A percentile compares a stretch with the other conserved stretches of the same genome.
These are phyloP conservation scores for Megalops atlanticus DNA, from an alignment of 2,113 vertebrate genomes.

Conservation along the genomic window DNA sequence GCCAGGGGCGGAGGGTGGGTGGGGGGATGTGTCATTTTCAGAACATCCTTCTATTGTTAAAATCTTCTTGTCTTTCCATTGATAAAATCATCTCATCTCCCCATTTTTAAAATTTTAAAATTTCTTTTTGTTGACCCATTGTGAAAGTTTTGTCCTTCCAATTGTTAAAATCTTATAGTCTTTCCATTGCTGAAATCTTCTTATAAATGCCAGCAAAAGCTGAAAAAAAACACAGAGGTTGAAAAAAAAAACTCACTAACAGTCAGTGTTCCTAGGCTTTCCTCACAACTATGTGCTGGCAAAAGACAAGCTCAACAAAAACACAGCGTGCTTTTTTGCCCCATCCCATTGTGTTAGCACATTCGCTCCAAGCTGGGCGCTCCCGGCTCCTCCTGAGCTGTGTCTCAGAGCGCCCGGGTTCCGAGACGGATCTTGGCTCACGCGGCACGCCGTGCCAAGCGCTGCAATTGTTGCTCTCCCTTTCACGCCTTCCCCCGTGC, in stretches of 20 bases:
- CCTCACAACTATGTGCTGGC: constrained; percentile 69
- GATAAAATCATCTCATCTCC: too few species aligned
- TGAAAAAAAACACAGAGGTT: constrained; percentile 69
- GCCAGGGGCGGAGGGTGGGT: too few species aligned
- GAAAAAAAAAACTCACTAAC: constrained; percentile 74
- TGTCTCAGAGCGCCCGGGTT: constrained; percentile 71
- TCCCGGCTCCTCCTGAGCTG: constrained; percentile 71
- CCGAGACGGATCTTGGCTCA: constrained; percentile 72
- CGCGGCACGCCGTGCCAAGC: constrained; percentile 55
- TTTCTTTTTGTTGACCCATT: too few species aligned
- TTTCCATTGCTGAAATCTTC: too few species aligned
- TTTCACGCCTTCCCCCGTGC: constrained; percentile 51
- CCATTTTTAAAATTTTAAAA: too few species aligned
- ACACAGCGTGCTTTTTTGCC: constrained; percentile 73
- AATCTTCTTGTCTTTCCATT: too few species aligned
- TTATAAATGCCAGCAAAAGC: too few species aligned
- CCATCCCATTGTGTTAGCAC: constrained; percentile 71
- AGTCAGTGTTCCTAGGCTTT: constrained; percentile 76
- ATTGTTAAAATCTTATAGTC: too few species aligned
- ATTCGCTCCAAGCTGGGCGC: constrained; percentile 75
- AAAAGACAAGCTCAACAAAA: constrained; percentile 78
- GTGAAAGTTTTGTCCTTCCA: too few species aligned
- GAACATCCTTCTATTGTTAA: too few species aligned
- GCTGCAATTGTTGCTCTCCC: constrained; percentile 52
- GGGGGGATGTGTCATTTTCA: constrained; percentile 57